A percentile compares a stretch with the other conserved stretches of the same genome.
These are phyloP conservation scores for Drosophila subpulchrella DNA, from an alignment of 1,140 invertebrate species.

Conservation along the genomic window DNA sequence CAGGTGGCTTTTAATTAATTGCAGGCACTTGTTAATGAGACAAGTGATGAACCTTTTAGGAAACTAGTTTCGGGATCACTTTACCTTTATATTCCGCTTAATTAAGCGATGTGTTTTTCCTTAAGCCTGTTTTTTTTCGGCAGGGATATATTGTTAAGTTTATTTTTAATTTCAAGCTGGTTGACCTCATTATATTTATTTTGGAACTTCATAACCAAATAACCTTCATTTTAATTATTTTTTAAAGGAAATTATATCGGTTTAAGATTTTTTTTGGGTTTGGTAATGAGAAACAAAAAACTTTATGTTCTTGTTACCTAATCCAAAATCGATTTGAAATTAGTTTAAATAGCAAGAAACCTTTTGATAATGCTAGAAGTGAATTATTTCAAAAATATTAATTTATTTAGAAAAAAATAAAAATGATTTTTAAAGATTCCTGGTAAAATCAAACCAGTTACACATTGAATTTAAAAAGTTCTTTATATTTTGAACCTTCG, in stretches of 20 bases:
- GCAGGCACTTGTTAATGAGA: constrained; percentile 34
- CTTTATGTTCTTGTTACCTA: too few species aligned
- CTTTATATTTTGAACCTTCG: not conserved
- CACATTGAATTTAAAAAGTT: not conserved
- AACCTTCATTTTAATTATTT: not conserved
- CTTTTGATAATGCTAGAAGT: too few species aligned
- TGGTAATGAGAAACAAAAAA: too few species aligned
- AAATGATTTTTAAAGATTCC: too few species aligned
- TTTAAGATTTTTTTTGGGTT: not conserved
- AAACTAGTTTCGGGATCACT: constrained; percentile 24
- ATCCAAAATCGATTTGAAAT: too few species aligned
- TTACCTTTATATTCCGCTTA: constrained; percentile 7
- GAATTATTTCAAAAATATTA: too few species aligned
- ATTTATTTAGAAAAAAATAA: too few species aligned
- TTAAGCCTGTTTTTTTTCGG: not conserved
- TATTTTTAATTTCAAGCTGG: not conserved
- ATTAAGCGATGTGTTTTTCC: not conserved
- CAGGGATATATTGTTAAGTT: not conserved
- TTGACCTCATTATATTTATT: not conserved
- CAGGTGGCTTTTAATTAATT: constrained; percentile 31
- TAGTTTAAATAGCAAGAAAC: too few species aligned
- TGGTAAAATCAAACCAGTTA: too few species aligned
- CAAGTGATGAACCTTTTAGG: constrained; percentile 44
- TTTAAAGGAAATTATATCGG: not conserved
- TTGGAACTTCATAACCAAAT: not conserved